Evolutionary conservation across 2,797 vertebrate genomes (phyloP), one percentile per base, ranked within the genome.

Genomic region (Micrastur ruficollis): DNA sequence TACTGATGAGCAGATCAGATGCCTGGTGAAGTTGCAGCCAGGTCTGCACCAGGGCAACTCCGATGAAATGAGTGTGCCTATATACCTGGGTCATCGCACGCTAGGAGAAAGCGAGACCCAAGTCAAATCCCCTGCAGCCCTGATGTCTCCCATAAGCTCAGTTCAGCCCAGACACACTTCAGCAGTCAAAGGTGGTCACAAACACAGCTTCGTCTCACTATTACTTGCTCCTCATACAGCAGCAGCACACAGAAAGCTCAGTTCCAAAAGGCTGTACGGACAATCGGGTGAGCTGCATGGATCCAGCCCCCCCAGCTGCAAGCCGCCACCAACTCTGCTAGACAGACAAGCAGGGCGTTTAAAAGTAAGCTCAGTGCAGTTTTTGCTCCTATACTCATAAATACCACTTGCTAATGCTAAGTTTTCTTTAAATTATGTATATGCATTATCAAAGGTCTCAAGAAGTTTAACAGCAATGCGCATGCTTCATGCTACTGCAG

Each of bases 271-370:
- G 29, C 38, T 25, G 6, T 29, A 8, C 4, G 10, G 26, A 31
- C 63, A 50, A 25, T 11, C 0, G 2, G 63, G 50, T 10, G 1
- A 1, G 44, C 40, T 14, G 40, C 55, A 1, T 0, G 11, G 29
- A 34, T 44, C 49, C 4, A 2, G 7, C 8, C 7, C 21, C 20
- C 0, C 32, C 1, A 2, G 21, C 9, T 44, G 14, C 7, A 42
- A 71, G 63, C 21, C 91, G 67, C 5, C 21, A n/a, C 46, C 82
- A 81, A 42, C 34, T 62, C 63, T 80, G 38, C n/a, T 3, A 59
- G 71, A 29, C 36, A 4, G 65, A 38, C 19, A 22, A 34, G 70
- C 73, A 81, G 59, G 26, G 71, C 31, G 34, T 38, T 46, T 58
- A 52, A 56, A 72, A 58, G 79, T 36, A 82, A 53, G 46, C 22